Evolutionary conservation across 1,140 invertebrate species (phyloP), one percentile per base, ranked within the genome.

Genomic region (Drosophila cardini): DNA sequence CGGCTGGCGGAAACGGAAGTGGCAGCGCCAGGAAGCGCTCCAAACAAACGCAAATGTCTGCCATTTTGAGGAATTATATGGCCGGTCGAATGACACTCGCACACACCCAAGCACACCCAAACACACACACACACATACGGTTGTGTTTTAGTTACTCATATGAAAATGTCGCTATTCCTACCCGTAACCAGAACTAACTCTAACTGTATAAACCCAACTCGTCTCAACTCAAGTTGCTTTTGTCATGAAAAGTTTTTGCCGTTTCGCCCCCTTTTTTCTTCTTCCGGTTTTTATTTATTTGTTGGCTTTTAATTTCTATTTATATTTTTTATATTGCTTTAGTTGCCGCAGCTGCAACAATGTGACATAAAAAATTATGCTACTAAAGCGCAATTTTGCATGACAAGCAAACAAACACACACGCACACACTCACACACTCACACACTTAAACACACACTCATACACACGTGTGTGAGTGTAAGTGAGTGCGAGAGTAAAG

Each of bases 11-110:
- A 89, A 87, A 65, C 83, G 83, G 83, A 86, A 83, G 79, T 87
- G 83, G 83, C 83, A 87, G 83, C 84, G 83, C 84, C 83, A 86
- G 83, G 83, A 86, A 86, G 83, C 84, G 84, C 79, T 79, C 84
- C 84, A 86, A 86, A 83, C 82, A 85, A 87, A 87, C 83, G 80
- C 83, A 89, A 87, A 87, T 87, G 83, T 89, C 84, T 87, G 84
- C 72, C 73, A 89, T 87, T 87, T 87, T 89, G 84, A 87, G 73
- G 80, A 87, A 87, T 80, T 78, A 80, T 83, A 71, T 87, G 78
- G 77, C 70, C 79, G 58, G 63, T 64, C 78, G 58, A 74, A 65
- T 68, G 52, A 16, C 48, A 65, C 56, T 50, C 71, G 61, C 57
- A 42, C 56, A 43, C 60, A 43, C 48, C 15, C 21, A 26, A 26